Conservation (phyloP, 2,888 invertebrate genomes). For the Punctoribates punctum region DNA sequence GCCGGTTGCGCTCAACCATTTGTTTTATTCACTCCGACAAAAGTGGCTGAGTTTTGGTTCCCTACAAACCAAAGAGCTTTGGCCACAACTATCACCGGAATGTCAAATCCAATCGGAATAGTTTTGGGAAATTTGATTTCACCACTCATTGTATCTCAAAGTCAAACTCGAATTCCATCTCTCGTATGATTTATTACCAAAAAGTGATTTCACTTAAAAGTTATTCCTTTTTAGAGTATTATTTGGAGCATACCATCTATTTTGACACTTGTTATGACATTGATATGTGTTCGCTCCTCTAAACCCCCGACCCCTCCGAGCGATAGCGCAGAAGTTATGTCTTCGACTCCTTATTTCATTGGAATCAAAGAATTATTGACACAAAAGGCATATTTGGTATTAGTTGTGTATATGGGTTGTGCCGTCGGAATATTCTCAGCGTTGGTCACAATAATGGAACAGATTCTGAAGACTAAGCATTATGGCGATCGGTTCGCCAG, state of each 20-base stretch:
- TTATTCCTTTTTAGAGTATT: neutral
- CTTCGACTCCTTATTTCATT: constrained; percentile 16
- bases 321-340: constrained; percentile 34
- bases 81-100: constrained; percentile 56
- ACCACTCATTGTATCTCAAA: constrained; percentile 12
- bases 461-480: neutral
- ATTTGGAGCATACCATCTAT: constrained; percentile 25
- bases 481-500: neutral
- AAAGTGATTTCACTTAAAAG: neutral
- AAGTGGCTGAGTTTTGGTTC: constrained; percentile 58
- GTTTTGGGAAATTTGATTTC: constrained; percentile 50
- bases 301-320: constrained; percentile 43
- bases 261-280: neutral
- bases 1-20: constrained; percentile 58
- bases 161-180: constrained; percentile 21
- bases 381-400: constrained; percentile 33
- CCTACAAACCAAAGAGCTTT: constrained; percentile 55
- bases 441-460: constrained; percentile 22
- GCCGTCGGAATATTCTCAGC: constrained; percentile 25
- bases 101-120: constrained; percentile 52
- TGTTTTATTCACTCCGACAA: constrained; percentile 58
- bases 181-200: constrained; percentile 15
- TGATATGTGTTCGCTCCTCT: constrained; percentile 16
- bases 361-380: constrained; percentile 36
- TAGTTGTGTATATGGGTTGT: constrained; percentile 35